Percentiles rank a stretch among this genome's conserved stretches.
These are phyloP conservation scores for Drosophila oshimai DNA, from an alignment of 1,140 invertebrate species.

Conservation along the genomic window DNA sequence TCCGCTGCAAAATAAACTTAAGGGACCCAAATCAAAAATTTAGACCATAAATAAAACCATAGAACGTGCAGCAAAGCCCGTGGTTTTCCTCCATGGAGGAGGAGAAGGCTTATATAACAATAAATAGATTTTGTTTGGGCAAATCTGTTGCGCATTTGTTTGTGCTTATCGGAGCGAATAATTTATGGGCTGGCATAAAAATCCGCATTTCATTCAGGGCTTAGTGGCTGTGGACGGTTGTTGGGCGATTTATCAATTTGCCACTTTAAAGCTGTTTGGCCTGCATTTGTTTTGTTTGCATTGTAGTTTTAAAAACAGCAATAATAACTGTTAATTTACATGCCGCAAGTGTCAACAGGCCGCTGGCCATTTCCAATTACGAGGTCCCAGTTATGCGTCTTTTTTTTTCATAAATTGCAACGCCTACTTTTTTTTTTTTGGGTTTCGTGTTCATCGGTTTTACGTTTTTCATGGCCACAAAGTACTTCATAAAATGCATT, in stretches of 20 bases:
- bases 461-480: conserved; percentile 60
- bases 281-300: conserved; percentile 18
- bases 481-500: conserved; percentile 77
- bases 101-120: conserved; percentile 43
- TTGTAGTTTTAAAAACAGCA: conserved; percentile 44
- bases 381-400: conserved; percentile 3
- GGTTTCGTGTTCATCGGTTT: conserved; percentile 25
- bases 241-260: conserved; percentile 72
- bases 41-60: conserved; percentile 70
- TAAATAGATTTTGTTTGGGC: conserved; percentile 55
- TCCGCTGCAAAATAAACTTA: conserved; percentile 7
- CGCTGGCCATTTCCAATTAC: conserved; percentile 70
- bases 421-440: not conserved
- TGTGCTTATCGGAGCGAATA: conserved; percentile 63
- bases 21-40: conserved; percentile 57
- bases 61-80: conserved; percentile 20
- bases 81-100: conserved; percentile 2
- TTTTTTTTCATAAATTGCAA: conserved; percentile 27
- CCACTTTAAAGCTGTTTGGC: conserved; percentile 54
- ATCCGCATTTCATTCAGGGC: conserved; percentile 42
- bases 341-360: conserved; percentile 73
- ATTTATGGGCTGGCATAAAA: conserved; percentile 68
- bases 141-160: conserved; percentile 74
- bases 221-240: conserved; percentile 41
- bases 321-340: conserved; percentile 78